Evolutionary conservation across 2,888 invertebrate species (phyloP), one percentile per base, ranked within the genome.

Genomic region (Rhagonycha lutea): DNA sequence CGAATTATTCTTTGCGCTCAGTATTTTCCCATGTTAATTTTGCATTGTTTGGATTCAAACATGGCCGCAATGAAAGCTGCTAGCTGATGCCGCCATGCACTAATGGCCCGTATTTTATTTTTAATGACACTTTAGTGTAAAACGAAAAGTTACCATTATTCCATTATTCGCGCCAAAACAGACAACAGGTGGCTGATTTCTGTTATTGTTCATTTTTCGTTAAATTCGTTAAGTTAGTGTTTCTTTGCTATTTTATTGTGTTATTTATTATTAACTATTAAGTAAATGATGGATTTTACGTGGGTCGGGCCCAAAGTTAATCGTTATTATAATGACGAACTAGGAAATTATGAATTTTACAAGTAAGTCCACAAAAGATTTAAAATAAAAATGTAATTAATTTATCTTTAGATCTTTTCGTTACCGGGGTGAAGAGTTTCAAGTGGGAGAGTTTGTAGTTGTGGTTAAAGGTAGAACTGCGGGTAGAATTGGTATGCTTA

Each of bases 391-490:
- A 76, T 67, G 23, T 70, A 9, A 23, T 47, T 14, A 32, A 24
- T 28, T 23, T 14, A 11, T 11, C 76, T 75, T 10, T 47, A 80
- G 80, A 61, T 72, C 74, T 10, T 79, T 79, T 69, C 18, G 14
- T 10, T 73, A 72, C 24, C 74, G 75, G 14, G 47, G 70, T n/a
- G 73, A 73, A 14, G 26, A 14, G 23, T 79, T 72, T 70, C 47
- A 47, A 1, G 18, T 76, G 3, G 80, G 79, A 2, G 79, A 80
- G 62, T 78, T 69, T 63, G 78, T 72, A 10, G 1, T 74, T 7
- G 32, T 80, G n/a, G 72, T 68, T 14, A 61, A 60, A 18, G 12
- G 14, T n/a, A 68, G 69, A 11, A 0, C 18, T 18, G 12, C 4
- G 12, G 14, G n/a, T 14, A 70, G 24, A 73, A 60, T 79, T 14